Percentiles rank a stretch among this genome's conserved stretches.
phyloP scores from a whole-genome alignment of 1,140 invertebrate genomes.

The Oscheius sp. region DNA sequence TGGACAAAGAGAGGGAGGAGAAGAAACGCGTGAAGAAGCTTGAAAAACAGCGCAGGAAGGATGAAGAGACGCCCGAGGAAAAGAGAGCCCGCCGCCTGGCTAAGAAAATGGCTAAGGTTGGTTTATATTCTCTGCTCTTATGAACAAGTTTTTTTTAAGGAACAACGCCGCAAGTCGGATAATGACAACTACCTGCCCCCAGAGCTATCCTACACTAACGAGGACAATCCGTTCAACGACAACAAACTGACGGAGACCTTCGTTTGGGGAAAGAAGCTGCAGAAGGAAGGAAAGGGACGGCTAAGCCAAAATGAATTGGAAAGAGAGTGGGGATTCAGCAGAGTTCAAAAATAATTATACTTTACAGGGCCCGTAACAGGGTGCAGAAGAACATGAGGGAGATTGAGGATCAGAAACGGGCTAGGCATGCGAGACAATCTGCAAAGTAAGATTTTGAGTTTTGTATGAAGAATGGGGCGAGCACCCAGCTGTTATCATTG shows the following conservation, averaged over 20 bases:
- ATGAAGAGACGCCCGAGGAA: constrained; percentile 89
- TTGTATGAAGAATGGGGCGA: not conserved
- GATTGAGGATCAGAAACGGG: constrained; percentile 74
- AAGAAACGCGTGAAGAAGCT: constrained; percentile 70
- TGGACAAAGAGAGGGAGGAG: constrained; percentile 66
- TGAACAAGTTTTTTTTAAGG: constrained; percentile 83
- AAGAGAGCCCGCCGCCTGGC: constrained; percentile 79
- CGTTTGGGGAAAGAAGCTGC: constrained; percentile 92
- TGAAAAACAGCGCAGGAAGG: constrained; percentile 80
- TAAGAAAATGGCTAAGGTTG: constrained; percentile 88
- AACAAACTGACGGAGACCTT: constrained; percentile 86
- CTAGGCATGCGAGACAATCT: constrained; percentile 79
- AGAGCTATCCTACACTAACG: constrained; percentile 78
- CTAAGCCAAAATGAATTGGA: constrained; percentile 80
- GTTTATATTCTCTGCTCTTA: constrained; percentile 81
- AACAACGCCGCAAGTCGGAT: constrained; percentile 35
- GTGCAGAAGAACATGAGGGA: constrained; percentile 61
- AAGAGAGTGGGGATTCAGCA: constrained; percentile 71
- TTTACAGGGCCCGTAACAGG: constrained; percentile 45
- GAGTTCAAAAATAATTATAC: not conserved
- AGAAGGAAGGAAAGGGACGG: constrained; percentile 83
- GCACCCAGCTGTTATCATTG: no score
- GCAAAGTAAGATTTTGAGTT: constrained; percentile 62
- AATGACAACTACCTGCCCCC: constrained; percentile 36
- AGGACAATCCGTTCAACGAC: constrained; percentile 97